phyloP scores from a whole-genome alignment of 2,797 vertebrate genomes.

The Peromyscus eremicus region DNA sequence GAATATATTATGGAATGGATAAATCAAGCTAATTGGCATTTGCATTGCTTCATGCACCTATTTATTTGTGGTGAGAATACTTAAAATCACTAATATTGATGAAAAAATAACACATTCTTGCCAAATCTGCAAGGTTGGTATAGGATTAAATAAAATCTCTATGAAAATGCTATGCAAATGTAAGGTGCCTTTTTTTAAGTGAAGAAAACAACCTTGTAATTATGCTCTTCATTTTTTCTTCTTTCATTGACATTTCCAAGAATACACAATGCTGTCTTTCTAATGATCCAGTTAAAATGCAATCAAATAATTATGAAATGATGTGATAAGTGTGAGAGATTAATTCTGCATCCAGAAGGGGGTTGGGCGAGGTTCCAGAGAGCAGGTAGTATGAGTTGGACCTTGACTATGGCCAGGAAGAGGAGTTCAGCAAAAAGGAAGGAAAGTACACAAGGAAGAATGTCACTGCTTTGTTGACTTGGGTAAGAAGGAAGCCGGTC shows the following conservation, averaged over 20 bases:
- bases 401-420: background rate
- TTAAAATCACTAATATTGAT: slow-evolving; percentile 48
- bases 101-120: slow-evolving; percentile 31
- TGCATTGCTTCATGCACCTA: background rate
- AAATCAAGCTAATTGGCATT: slow-evolving; percentile 39
- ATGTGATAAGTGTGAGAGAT: slow-evolving; percentile 73
- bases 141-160: slow-evolving; percentile 64
- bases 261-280: slow-evolving; percentile 80
- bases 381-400: slow-evolving; percentile 33
- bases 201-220: slow-evolving; percentile 78
- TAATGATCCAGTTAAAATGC: slow-evolving; percentile 79
- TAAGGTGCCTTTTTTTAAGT: slow-evolving; percentile 59
- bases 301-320: slow-evolving; percentile 80
- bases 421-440: background rate
- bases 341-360: slow-evolving; percentile 56
- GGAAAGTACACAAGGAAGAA: background rate
- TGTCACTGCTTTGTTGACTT: background rate
- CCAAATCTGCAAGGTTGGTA: slow-evolving; percentile 51
- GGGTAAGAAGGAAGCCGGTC: background rate
- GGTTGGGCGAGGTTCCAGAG: slow-evolving; percentile 46
- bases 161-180: slow-evolving; percentile 72
- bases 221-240: slow-evolving; percentile 79
- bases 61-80: slow-evolving; percentile 31
- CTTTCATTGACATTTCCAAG: slow-evolving; percentile 81
- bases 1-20: background rate